Conservation (phyloP, 2,113 vertebrate species). For the Rattus norvegicus region DNA sequence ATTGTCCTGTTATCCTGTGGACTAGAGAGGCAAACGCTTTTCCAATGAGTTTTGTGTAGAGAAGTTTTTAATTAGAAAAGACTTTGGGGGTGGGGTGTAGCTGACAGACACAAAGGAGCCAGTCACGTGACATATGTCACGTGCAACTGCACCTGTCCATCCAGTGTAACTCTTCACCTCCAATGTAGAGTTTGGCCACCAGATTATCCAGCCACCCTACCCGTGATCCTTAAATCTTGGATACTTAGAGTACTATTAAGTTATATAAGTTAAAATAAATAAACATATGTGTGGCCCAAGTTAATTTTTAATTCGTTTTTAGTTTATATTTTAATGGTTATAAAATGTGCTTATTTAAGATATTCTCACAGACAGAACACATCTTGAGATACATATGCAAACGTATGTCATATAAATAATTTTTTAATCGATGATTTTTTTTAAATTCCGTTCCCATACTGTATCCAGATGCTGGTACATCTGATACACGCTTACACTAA, state of each 20-base stretch:
- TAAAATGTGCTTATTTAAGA: slow-evolving; percentile 1
- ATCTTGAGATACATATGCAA: not conserved
- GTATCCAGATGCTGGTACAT: not conserved
- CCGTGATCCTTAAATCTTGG: not conserved
- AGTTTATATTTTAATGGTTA: not conserved
- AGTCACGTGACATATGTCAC: not conserved
- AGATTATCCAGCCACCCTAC: not conserved
- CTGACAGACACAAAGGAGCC: not conserved
- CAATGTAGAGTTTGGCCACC: not conserved
- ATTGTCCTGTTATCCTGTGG: not conserved
- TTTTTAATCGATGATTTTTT: not conserved
- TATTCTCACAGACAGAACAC: not conserved
- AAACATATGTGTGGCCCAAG: not conserved
- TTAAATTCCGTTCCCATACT: slow-evolving; percentile 26
- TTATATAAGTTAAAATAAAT: not conserved
- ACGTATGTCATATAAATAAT: not conserved
- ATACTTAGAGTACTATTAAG: not conserved
- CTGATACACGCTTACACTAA: not conserved
- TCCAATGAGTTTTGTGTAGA: not conserved
- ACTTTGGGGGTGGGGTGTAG: not conserved
- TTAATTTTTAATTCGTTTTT: slow-evolving; percentile 36
- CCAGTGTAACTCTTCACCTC: not conserved
- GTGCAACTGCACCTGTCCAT: not conserved
- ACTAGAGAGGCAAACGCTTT: not conserved
- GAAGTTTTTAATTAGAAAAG: not conserved